Evolutionary conservation across 2,113 vertebrate species (phyloP).

Genomic region (Cyphomyrus discorhynchus): DNA sequence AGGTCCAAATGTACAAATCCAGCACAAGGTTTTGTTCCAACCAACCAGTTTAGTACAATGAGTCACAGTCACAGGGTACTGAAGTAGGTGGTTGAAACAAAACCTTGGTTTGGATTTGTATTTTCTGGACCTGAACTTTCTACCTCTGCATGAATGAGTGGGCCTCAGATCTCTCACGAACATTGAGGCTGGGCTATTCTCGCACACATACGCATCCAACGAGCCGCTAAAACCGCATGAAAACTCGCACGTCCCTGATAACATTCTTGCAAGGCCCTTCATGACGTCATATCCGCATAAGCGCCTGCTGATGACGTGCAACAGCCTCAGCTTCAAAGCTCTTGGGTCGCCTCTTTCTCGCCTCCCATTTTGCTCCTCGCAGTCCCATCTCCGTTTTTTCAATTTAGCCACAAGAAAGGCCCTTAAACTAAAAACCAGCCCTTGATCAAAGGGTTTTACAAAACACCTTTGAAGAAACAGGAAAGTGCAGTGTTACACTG

Average conservation of each 20-base stretch:
- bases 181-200: neutral
- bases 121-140: too few species aligned
- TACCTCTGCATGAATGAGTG: neutral
- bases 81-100: too few species aligned
- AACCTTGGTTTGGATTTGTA: neutral
- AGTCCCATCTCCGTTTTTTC: neutral
- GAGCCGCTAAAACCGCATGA: neutral
- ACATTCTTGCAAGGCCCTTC: neutral
- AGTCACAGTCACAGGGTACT: too few species aligned
- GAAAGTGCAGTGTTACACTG: neutral
- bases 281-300: neutral
- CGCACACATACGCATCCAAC: neutral
- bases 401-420: neutral
- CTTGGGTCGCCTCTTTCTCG: neutral
- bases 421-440: neutral
- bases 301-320: neutral
- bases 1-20: too few species aligned
- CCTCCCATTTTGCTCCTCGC: neutral
- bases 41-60: too few species aligned
- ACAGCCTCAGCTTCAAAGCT: neutral
- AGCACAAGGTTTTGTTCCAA: too few species aligned
- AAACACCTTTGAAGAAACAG: neutral
- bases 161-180: neutral
- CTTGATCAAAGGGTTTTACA: neutral
- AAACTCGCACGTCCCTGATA: neutral